Evolutionary conservation across 2,888 invertebrate genomes (phyloP).

Genomic region (Cerceris ruficornis): DNA sequence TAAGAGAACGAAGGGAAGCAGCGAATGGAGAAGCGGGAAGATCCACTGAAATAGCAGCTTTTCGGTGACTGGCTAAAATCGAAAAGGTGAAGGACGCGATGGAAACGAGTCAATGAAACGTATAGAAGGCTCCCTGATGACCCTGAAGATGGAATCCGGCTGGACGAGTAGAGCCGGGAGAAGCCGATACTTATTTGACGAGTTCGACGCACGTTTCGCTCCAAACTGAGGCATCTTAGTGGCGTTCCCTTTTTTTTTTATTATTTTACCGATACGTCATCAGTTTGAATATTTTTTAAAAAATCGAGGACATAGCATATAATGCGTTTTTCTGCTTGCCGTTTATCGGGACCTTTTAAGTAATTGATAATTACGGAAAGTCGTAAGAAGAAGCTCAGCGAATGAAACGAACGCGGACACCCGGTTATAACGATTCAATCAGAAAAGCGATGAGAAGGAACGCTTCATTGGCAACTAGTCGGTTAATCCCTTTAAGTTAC

Average conservation of each 20-base stretch:
- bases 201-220: conserved; percentile 17
- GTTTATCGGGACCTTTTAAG: background rate
- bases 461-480: conserved; percentile 3
- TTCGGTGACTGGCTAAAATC: conserved; percentile 26
- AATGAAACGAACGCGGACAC: conserved; percentile 1
- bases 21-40: background rate
- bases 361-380: conserved; percentile 16
- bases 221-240: background rate
- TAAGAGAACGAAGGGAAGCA: background rate
- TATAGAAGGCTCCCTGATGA: conserved; percentile 29
- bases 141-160: conserved; percentile 58
- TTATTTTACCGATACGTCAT: background rate
- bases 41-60: conserved; percentile 7
- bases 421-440: conserved; percentile 20
- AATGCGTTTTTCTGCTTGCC: background rate
- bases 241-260: background rate
- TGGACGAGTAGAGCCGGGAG: conserved; percentile 43
- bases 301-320: no score
- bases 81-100: conserved; percentile 44
- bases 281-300: background rate
- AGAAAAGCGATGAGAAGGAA: conserved; percentile 10
- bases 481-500: conserved; percentile 14
- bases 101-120: conserved; percentile 40
- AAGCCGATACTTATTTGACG: conserved; percentile 34
- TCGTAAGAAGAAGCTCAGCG: background rate